These are phyloP conservation scores for Poicephalus meyeri DNA, from an alignment of 2,113 vertebrate genomes.

Conservation along the genomic window DNA sequence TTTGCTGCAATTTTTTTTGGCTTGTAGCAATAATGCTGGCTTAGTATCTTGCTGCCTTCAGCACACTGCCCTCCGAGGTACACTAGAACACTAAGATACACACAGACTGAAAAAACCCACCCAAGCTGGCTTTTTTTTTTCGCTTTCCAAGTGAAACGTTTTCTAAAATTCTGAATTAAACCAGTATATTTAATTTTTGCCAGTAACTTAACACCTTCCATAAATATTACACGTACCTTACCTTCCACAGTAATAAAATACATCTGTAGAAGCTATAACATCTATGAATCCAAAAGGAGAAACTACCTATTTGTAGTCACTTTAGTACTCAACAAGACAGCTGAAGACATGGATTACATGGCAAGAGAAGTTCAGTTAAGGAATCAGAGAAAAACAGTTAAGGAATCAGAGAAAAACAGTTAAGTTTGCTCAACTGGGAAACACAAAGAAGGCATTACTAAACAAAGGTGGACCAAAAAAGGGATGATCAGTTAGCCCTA, in stretches of 20 bases:
- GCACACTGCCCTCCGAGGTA: background rate
- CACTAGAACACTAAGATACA: background rate
- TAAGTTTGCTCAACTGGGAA: background rate
- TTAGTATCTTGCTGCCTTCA: background rate
- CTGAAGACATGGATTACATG: rapidly evolving
- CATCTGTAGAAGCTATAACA: background rate
- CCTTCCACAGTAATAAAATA: background rate
- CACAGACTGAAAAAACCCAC: background rate
- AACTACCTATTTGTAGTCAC: background rate
- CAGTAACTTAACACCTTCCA: background rate
- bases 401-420: background rate
- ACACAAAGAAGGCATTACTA: background rate
- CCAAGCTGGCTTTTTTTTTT: background rate
- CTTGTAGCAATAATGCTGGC: background rate
- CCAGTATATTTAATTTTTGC: background rate
- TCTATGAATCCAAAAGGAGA: background rate
- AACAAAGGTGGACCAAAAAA: background rate
- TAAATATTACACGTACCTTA: background rate
- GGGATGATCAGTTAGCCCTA: background rate
- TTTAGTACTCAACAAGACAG: background rate
- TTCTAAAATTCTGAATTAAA: background rate
- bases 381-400: background rate
- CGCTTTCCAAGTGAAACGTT: background rate
- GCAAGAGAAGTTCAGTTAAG: background rate
- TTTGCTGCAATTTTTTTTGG: background rate